Conservation (phyloP, 2,888 invertebrate genomes). For the Archips xylosteana region DNA sequence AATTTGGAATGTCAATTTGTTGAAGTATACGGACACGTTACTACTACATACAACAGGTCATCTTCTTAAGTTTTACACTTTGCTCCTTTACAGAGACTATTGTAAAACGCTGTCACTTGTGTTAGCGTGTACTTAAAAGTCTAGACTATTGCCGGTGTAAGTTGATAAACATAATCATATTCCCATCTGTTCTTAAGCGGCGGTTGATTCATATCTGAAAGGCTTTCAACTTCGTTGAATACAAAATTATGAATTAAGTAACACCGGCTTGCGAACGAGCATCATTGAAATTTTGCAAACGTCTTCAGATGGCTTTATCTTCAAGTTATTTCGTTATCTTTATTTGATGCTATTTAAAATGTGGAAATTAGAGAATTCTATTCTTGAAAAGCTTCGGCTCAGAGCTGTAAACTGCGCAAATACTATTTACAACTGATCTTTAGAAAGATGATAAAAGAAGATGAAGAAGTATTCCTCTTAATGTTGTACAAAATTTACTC, state of each 20-base stretch:
- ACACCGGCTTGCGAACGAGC: slow-evolving; percentile 22
- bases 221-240: slow-evolving; percentile 38
- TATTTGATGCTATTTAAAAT: background rate
- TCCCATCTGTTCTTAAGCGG: slow-evolving; percentile 33
- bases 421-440: too few relatives aligned
- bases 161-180: slow-evolving; percentile 26
- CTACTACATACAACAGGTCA: too few relatives aligned
- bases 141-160: slow-evolving; percentile 10
- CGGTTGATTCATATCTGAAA: slow-evolving; percentile 39
- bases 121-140: slow-evolving; percentile 1
- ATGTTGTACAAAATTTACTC: too few relatives aligned
- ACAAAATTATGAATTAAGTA: slow-evolving; percentile 37
- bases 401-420: too few relatives aligned
- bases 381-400: too few relatives aligned
- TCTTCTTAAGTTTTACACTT: background rate
- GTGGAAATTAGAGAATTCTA: background rate
- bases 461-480: too few relatives aligned
- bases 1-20: too few relatives aligned
- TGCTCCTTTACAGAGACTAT: background rate
- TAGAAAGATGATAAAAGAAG: too few relatives aligned
- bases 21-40: too few relatives aligned
- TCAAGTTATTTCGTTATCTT: background rate
- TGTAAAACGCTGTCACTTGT: background rate
- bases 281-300: slow-evolving; percentile 32
- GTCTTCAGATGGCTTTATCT: slow-evolving; percentile 35